Percentiles rank a stretch among this genome's conserved stretches.
These are phyloP conservation scores for Mayetiola destructor DNA, from an alignment of 2,888 invertebrate species.

Conservation along the genomic window DNA sequence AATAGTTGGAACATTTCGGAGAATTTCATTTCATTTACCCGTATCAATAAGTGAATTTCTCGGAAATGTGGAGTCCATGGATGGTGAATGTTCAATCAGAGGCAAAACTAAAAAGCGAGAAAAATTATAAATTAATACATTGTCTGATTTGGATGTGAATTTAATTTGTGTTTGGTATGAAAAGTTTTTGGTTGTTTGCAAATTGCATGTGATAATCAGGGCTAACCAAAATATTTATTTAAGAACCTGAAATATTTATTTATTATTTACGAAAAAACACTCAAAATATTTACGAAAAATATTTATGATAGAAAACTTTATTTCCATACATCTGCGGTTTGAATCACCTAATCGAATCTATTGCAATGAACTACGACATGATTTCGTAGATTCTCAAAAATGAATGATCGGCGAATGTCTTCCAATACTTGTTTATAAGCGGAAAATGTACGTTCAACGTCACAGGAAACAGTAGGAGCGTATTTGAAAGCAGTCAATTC, in stretches of 20 bases:
- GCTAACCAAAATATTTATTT: background rate
- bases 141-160: too few relatives aligned
- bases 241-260: background rate
- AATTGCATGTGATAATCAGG: background rate
- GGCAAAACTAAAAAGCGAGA: too few relatives aligned
- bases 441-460: background rate
- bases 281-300: background rate
- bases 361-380: background rate
- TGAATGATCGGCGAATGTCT: background rate
- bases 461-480: background rate
- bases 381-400: background rate
- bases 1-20: too few relatives aligned
- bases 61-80: too few relatives aligned
- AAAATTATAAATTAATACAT: background rate
- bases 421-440: background rate
- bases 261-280: background rate
- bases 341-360: background rate
- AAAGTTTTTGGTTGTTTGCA: too few relatives aligned
- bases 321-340: background rate
- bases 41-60: too few relatives aligned
- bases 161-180: too few relatives aligned
- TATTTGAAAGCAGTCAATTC: background rate
- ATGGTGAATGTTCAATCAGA: too few relatives aligned
- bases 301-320: background rate
- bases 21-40: too few relatives aligned